Percentiles rank a stretch among this genome's conserved stretches.
These are phyloP conservation scores for Agrotis puta DNA, from an alignment of 2,888 invertebrate genomes.

Conservation along the genomic window DNA sequence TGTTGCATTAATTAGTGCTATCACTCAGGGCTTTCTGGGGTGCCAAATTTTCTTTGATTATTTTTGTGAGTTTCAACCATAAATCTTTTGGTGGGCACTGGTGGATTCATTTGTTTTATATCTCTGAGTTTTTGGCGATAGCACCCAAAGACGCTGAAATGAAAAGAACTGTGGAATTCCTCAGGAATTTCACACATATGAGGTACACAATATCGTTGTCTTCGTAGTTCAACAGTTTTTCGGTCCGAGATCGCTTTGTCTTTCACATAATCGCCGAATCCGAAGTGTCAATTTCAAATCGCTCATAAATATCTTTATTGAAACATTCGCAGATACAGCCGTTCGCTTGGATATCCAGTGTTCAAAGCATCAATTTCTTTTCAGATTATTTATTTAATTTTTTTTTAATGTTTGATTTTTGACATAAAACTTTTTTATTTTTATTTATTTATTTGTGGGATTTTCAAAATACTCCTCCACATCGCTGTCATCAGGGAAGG, in stretches of 20 bases:
- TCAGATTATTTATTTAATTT: constrained; percentile 2
- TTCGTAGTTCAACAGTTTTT: not conserved
- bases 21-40: too few relatives aligned
- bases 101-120: not conserved
- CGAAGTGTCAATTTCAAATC: not conserved
- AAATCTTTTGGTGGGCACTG: too few relatives aligned
- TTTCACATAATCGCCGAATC: not conserved
- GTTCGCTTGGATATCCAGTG: not conserved
- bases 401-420: too few relatives aligned
- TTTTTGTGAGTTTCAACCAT: not conserved
- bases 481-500: too few relatives aligned
- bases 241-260: not conserved
- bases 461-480: too few relatives aligned
- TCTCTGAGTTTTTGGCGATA: not conserved
- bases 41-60: not conserved
- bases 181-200: not conserved
- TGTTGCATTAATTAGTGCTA: not conserved
- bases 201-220: constrained; percentile 1
- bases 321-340: constrained; percentile 7
- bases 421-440: too few relatives aligned
- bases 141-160: not conserved
- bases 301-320: not conserved
- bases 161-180: not conserved
- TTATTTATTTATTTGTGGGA: not conserved
- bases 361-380: constrained; percentile 11